phyloP scores from a whole-genome alignment of 1,140 invertebrate genomes.

The Anthonomus grandis region DNA sequence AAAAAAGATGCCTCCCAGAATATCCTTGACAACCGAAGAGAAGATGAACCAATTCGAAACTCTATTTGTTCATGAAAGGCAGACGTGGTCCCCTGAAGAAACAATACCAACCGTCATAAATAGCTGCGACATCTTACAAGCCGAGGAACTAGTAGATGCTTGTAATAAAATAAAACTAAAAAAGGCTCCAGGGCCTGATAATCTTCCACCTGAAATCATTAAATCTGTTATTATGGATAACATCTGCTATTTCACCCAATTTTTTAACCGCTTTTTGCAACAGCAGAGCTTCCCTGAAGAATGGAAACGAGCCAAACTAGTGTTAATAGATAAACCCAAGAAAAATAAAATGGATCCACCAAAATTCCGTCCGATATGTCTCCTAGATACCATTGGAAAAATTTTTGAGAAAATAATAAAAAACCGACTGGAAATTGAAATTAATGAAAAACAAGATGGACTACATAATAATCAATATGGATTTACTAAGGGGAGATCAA shows the following conservation, averaged over 20 bases:
- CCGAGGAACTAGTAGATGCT: not conserved
- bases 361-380: constrained; percentile 1
- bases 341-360: not conserved
- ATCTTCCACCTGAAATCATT: not conserved
- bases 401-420: constrained; percentile 12
- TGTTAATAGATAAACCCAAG: not conserved
- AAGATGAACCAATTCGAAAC: not conserved
- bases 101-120: no score
- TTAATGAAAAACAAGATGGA: constrained; percentile 1
- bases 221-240: not conserved
- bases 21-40: not conserved
- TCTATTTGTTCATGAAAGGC: not conserved
- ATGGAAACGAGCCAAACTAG: not conserved
- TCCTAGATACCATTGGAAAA: constrained; percentile 3
- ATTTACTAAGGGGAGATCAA: not conserved
- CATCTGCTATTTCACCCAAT: not conserved
- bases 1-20: not conserved
- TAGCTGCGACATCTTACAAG: not conserved
- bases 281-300: not conserved
- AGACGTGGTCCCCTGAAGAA: no score
- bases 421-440: constrained; percentile 5
- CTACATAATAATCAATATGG: not conserved
- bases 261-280: not conserved
- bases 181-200: not conserved
- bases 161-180: not conserved